Conservation (phyloP, 2,797 vertebrate species). For the Carapus acus region DNA sequence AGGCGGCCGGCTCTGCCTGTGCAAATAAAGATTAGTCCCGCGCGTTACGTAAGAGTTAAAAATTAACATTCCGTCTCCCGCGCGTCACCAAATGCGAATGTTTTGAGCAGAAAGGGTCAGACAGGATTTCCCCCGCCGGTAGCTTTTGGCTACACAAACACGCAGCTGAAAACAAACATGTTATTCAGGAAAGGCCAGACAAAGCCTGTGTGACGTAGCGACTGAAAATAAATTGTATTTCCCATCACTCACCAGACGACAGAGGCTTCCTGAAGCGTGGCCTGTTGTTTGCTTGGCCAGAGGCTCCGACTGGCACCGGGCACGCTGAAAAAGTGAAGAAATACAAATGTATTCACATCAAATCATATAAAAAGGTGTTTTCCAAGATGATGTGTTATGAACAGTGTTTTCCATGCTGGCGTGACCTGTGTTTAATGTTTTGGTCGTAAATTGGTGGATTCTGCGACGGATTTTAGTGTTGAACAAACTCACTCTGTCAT, state of each 20-base stretch:
- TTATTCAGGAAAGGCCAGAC: conserved; percentile 63
- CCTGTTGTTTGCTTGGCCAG: no score
- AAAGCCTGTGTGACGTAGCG: conserved; percentile 56
- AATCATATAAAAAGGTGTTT: no score
- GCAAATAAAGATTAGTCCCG: conserved; percentile 49
- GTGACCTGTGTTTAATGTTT: no score
- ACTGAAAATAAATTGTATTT: conserved; percentile 55
- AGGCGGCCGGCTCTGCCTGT: conserved; percentile 25
- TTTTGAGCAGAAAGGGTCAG: conserved; percentile 56
- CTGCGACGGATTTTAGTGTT: no score
- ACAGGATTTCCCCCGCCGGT: conserved; percentile 67
- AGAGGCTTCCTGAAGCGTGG: conserved; percentile 41
- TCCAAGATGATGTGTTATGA: no score
- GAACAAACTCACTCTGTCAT: no score
- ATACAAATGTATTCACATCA: no score
- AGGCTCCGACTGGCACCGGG: no score
- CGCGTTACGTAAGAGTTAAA: conserved; percentile 43
- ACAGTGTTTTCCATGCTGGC: no score
- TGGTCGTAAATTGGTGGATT: no score
- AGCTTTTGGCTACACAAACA: conserved; percentile 63
- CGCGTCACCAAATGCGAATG: conserved; percentile 52
- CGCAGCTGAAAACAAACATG: conserved; percentile 66
- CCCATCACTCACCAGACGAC: conserved; percentile 44
- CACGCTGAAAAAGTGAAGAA: no score
- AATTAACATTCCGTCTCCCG: conserved; percentile 39